Evolutionary conservation across 2,888 invertebrate genomes (phyloP), one percentile per base, ranked within the genome.

Genomic region (Glyphotaelius pellucidus): DNA sequence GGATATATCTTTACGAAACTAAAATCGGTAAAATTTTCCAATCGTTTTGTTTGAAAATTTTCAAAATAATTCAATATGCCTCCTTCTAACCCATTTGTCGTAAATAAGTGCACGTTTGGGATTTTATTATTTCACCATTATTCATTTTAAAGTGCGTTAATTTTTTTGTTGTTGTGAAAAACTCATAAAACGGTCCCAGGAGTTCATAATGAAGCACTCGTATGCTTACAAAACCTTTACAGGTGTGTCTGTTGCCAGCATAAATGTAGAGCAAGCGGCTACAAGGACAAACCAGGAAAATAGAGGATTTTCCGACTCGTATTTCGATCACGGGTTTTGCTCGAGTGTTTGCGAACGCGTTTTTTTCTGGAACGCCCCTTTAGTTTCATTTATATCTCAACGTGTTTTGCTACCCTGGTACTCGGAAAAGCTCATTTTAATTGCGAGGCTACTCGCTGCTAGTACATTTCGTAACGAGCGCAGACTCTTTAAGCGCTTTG

Each of bases 371-470:
- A 35, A 31, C 87, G 89, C 47, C 84, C 91, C 89, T 81, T 89
- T 91, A 25, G 25, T 67, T 91, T 38, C n/a, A 31, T 38, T 79
- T 25, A 91, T 30, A 42, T 81, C 47, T 80, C 32, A 87, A 80
- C 42, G 80, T 81, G 83, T 91, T 81, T 52, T 91, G 89, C 52
- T 47, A 19, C 19, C 87, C 91, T 91, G 91, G 88, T 87, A 91
- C 81, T 83, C 47, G 52, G 25, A 80, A 31, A 32, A 52, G n/a
- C 86, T 86, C 32, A 30, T 86, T 86, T 89, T 89, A 47, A 86
- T 86, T 86, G 86, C 86, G 86, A 30, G 47, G n/a, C 47, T 83
- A 35, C 25, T 83, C 35, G 19, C 7, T 35, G n/a, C 15, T 35
- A 3, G 67, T 35, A 15, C 25, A 15, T 35, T 83, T 35, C 25